Evolutionary conservation across 2,113 vertebrate genomes (phyloP).

Genomic region (Motacilla tschutschensis): DNA sequence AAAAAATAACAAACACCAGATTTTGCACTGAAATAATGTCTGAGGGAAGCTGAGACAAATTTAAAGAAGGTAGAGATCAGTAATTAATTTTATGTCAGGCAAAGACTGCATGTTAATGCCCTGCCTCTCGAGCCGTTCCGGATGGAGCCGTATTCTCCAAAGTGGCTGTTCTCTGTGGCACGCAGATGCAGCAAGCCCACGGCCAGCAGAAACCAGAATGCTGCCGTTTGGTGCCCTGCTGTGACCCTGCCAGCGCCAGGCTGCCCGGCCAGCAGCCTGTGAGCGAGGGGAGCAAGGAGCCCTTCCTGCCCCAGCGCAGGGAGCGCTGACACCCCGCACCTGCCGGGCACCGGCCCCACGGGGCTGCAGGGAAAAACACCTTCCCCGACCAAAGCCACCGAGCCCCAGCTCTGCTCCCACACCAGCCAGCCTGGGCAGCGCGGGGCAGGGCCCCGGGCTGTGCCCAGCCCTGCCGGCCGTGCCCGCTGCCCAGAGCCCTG

Average conservation of each 20-base stretch:
- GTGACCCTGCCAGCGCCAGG: not conserved
- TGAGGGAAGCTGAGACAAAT: not conserved
- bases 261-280: not conserved
- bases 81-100: not conserved
- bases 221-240: not conserved
- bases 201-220: not conserved
- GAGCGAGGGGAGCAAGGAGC: no score
- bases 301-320: fast-evolving
- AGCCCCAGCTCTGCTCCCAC: not conserved
- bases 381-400: no score
- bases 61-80: not conserved
- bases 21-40: not conserved
- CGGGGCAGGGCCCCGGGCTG: not conserved
- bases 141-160: not conserved
- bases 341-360: not conserved
- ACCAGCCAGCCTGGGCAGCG: no score
- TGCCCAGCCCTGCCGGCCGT: fast-evolving
- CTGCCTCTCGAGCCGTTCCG: not conserved
- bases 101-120: not conserved
- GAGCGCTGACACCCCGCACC: not conserved
- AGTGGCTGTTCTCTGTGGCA: not conserved
- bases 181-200: not conserved
- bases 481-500: not conserved
- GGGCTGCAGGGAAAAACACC: no score
- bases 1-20: not conserved